Percentiles rank a stretch among this genome's conserved stretches.
Evolutionary conservation across 2,797 vertebrate genomes (phyloP).

Genomic region (Bradypus variegatus): DNA sequence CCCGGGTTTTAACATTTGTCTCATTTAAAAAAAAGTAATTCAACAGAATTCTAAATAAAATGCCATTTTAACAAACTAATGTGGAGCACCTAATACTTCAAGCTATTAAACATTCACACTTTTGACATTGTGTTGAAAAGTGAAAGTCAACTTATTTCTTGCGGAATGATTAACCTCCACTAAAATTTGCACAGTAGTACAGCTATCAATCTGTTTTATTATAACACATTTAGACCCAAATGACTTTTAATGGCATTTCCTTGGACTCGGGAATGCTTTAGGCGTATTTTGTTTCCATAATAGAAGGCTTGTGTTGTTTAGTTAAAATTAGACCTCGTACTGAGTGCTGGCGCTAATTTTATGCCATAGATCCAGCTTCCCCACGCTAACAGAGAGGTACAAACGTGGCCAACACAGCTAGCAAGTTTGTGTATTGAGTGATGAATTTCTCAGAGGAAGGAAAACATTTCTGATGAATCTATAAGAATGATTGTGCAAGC

Average conservation of each 20-base stretch:
- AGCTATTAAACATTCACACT: neutral
- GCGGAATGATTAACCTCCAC: slow-evolving; percentile 17
- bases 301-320: neutral
- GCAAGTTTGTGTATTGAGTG: neutral
- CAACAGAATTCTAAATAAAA: slow-evolving; percentile 49
- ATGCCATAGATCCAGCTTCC: neutral
- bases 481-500: neutral
- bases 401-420: neutral
- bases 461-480: neutral
- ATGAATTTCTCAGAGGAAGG: neutral
- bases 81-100: neutral
- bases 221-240: neutral
- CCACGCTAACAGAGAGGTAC: neutral
- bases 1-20: slow-evolving; percentile 56
- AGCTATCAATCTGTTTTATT: slow-evolving; percentile 14
- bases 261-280: neutral
- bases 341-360: slow-evolving; percentile 19
- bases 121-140: neutral
- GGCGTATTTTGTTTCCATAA: slow-evolving; percentile 20
- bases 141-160: slow-evolving; percentile 31
- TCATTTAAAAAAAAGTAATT: slow-evolving; percentile 56
- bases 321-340: slow-evolving; percentile 17
- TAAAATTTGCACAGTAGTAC: neutral
- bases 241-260: slow-evolving; percentile 21
- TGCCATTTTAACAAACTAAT: neutral